phyloP scores from a whole-genome alignment of 2,797 vertebrate genomes.

The Cebuella pygmaea region DNA sequence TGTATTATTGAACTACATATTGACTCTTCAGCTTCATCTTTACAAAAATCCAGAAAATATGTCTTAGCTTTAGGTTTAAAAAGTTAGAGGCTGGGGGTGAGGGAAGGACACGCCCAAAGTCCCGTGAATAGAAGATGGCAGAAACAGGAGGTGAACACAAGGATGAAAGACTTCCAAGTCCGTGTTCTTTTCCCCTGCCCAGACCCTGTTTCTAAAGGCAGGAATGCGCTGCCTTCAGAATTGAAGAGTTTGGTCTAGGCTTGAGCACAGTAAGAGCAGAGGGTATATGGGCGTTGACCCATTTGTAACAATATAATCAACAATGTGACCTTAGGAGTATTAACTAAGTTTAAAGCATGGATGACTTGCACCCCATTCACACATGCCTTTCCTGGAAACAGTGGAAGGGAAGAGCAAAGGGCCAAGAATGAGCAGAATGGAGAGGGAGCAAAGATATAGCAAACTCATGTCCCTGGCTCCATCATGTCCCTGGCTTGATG shows the following conservation, averaged over 20 bases:
- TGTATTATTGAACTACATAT: background rate
- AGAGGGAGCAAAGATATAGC: background rate
- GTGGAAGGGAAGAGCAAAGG: background rate
- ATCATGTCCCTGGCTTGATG: background rate
- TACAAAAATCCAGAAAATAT: background rate
- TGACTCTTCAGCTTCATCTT: background rate
- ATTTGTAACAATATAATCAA: background rate
- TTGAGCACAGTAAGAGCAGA: background rate
- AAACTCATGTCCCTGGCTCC: background rate
- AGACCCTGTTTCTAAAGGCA: background rate
- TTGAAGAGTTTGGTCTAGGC: background rate
- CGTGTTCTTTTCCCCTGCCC: background rate
- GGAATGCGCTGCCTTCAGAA: background rate
- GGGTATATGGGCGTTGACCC: background rate
- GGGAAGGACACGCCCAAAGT: background rate
- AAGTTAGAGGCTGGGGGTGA: background rate
- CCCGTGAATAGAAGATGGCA: background rate
- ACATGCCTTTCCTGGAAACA: background rate
- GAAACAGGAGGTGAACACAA: background rate
- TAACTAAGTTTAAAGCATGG: background rate
- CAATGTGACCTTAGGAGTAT: background rate
- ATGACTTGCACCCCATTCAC: background rate
- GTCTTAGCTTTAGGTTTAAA: background rate
- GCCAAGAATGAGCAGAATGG: background rate
- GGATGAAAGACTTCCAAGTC: background rate